Evolutionary conservation across 2,888 invertebrate genomes (phyloP).

Genomic region (Bombylius major): DNA sequence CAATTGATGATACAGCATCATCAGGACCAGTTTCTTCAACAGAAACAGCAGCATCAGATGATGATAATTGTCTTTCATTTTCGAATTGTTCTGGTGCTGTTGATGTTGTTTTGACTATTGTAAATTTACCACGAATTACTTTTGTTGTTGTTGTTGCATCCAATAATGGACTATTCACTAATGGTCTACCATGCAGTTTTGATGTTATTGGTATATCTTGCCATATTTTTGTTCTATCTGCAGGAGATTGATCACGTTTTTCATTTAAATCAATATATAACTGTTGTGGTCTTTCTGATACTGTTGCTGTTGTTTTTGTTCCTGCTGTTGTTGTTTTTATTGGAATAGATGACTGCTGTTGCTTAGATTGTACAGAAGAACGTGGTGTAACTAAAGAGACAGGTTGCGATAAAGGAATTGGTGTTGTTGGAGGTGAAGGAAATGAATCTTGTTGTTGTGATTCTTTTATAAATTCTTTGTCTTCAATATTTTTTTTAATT

Average conservation of each 20-base stretch:
- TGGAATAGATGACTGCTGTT: too few relatives aligned
- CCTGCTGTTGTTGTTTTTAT: not conserved
- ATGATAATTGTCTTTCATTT: not conserved
- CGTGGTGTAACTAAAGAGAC: not conserved
- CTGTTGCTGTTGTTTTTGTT: not conserved
- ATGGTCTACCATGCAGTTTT: not conserved
- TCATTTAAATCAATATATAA: not conserved
- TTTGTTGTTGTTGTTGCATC: conserved; percentile 20
- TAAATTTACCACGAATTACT: conserved; percentile 40
- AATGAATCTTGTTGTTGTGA: not conserved
- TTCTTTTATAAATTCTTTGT: not conserved
- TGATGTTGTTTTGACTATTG: conserved; percentile 37
- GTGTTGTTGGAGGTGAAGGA: too few relatives aligned
- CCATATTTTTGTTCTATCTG: not conserved
- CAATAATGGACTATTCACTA: not conserved
- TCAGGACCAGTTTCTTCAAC: too few relatives aligned
- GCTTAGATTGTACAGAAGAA: too few relatives aligned
- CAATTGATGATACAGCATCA: too few relatives aligned
- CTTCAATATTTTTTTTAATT: not conserved
- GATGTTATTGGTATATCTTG: not conserved
- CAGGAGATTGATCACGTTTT: not conserved
- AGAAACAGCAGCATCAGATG: conserved; percentile 4
- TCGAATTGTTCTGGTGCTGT: not conserved
- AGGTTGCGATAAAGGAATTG: too few relatives aligned
- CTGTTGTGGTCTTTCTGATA: not conserved